phyloP scores from a whole-genome alignment of 2,113 vertebrate genomes.

The Leucopsar rothschildi region DNA sequence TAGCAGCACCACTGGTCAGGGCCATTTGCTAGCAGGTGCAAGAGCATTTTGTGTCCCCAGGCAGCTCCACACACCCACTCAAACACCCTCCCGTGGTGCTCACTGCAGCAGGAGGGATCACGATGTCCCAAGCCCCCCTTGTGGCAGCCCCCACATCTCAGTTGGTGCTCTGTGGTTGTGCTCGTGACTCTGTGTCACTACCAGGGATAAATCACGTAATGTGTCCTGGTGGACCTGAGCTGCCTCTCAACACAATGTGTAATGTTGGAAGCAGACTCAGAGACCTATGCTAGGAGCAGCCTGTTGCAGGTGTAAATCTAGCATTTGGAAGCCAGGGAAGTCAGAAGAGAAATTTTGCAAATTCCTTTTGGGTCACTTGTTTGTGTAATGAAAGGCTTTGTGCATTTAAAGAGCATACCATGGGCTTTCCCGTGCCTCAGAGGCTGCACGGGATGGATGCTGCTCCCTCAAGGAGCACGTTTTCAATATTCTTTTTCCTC shows the following conservation, averaged over 20 bases:
- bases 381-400: neutral
- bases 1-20: neutral
- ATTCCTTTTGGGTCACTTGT: neutral
- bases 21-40: neutral
- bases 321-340: neutral
- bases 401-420: fast-evolving
- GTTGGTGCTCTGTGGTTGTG: neutral
- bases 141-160: neutral
- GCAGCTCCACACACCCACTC: neutral
- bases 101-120: neutral
- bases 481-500: neutral
- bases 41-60: neutral
- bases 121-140: neutral
- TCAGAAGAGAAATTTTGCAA: neutral
- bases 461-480: neutral
- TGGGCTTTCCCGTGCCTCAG: neutral
- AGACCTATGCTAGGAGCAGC: neutral
- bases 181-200: neutral
- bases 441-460: neutral
- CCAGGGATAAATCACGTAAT: neutral
- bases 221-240: neutral
- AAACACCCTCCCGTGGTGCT: fast-evolving
- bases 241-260: neutral
- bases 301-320: neutral
- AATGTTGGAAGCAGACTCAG: neutral